Evolutionary conservation across 2,888 invertebrate species (phyloP).

Genomic region (Acanthococcus lagerstroemiae): DNA sequence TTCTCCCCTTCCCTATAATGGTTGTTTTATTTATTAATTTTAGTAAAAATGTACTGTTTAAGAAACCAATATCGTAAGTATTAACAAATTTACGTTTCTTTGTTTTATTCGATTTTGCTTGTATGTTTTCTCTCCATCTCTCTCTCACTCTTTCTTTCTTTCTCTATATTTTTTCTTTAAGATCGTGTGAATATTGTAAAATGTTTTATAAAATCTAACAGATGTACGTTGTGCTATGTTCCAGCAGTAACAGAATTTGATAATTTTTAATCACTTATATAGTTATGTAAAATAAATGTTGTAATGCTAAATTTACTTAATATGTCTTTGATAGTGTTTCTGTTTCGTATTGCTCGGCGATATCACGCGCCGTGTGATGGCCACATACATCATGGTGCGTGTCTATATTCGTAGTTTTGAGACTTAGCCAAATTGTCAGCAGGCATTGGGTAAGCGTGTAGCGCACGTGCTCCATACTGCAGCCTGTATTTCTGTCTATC

Average conservation of each 20-base stretch:
- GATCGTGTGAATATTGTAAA: slow-evolving; percentile 7
- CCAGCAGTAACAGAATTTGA: slow-evolving; percentile 25
- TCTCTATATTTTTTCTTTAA: not conserved
- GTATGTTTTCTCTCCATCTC: too few relatives aligned
- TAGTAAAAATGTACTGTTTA: slow-evolving; percentile 19
- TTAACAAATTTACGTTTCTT: slow-evolving; percentile 13
- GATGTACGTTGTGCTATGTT: slow-evolving; percentile 7
- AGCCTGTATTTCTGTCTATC: too few relatives aligned
- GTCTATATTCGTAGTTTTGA: too few relatives aligned
- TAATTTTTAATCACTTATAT: slow-evolving; percentile 26
- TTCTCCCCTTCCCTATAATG: not conserved
- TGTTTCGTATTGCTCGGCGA: not conserved
- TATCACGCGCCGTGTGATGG: too few relatives aligned
- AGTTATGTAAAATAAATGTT: slow-evolving; percentile 31
- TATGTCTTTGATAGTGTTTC: not conserved
- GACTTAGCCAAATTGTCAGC: too few relatives aligned
- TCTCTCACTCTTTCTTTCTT: too few relatives aligned
- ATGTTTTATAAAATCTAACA: not conserved
- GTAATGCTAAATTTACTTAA: slow-evolving; percentile 25
- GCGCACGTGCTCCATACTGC: too few relatives aligned
- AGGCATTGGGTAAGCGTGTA: too few relatives aligned
- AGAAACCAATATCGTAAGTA: slow-evolving; percentile 22
- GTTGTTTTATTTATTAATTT: not conserved
- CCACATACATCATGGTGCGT: too few relatives aligned
- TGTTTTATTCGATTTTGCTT: not conserved